Percentiles rank a stretch among this genome's conserved stretches.
phyloP scores from a whole-genome alignment of 2,888 invertebrate genomes.

The Chloroclysta siterata region DNA sequence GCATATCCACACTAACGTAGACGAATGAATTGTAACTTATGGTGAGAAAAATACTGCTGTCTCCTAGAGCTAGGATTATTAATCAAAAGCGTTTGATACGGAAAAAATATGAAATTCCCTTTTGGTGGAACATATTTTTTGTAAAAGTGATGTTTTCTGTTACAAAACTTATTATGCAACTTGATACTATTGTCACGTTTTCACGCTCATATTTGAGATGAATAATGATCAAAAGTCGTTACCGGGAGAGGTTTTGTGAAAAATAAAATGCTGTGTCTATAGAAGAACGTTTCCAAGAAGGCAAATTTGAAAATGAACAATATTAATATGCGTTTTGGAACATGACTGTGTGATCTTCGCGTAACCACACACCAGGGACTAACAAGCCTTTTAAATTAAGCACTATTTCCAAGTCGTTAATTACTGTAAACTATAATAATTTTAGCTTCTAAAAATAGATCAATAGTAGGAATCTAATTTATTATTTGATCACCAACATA shows the following conservation, averaged over 20 bases:
- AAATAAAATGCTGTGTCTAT: slow-evolving; percentile 8
- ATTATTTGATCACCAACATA: no score
- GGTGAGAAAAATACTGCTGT: slow-evolving; percentile 78
- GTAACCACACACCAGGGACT: no score
- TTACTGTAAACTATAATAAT: no score
- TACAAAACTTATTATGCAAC: slow-evolving; percentile 25
- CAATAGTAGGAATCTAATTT: no score
- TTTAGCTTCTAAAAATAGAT: no score
- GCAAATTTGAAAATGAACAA: no score
- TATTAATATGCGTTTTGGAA: no score
- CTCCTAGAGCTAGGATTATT: slow-evolving; percentile 68
- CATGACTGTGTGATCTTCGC: no score
- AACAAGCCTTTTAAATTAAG: no score
- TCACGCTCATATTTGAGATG: slow-evolving; percentile 16
- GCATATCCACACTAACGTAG: slow-evolving; percentile 60
- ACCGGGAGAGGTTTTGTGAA: neutral
- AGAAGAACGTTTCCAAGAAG: neutral
- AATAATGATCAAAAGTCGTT: slow-evolving; percentile 23
- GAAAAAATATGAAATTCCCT: slow-evolving; percentile 72
- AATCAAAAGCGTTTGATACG: slow-evolving; percentile 75
- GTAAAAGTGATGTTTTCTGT: slow-evolving; percentile 39
- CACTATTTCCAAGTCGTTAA: no score
- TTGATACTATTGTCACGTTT: slow-evolving; percentile 25
- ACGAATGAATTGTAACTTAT: slow-evolving; percentile 76
- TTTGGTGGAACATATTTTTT: slow-evolving; percentile 52